Evolutionary conservation across 2,888 invertebrate species (phyloP).

Genomic region (Schizotus pectinicornis): DNA sequence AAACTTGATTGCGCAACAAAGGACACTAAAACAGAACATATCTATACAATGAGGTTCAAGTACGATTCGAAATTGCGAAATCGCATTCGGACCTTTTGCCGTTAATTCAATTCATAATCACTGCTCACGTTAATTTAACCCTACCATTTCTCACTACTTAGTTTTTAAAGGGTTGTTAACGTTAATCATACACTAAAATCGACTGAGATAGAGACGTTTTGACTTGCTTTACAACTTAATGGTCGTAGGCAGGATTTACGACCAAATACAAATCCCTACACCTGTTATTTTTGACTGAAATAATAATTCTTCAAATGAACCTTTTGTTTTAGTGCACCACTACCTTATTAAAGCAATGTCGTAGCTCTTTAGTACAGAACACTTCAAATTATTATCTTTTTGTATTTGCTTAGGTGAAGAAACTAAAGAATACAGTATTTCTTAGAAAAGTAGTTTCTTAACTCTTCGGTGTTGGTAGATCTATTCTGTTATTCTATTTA

Average conservation of each 20-base stretch:
- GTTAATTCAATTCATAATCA: constrained; percentile 3
- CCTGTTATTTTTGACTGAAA: constrained; percentile 29
- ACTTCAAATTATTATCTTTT: too few relatives aligned
- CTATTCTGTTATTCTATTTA: too few relatives aligned
- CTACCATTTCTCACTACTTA: constrained; percentile 3
- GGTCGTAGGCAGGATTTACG: constrained; percentile 41
- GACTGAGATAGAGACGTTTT: constrained; percentile 38
- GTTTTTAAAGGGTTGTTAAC: constrained; percentile 18
- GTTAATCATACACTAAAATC: constrained; percentile 36
- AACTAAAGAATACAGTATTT: too few relatives aligned
- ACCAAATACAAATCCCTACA: constrained; percentile 34
- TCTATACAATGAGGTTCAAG: constrained; percentile 27
- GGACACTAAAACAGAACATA: constrained; percentile 28
- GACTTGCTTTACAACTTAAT: constrained; percentile 38
- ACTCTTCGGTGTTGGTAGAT: too few relatives aligned
- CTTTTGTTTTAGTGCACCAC: constrained; percentile 3
- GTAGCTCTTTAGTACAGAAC: too few relatives aligned
- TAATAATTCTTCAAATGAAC: constrained; percentile 23
- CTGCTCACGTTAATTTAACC: not conserved
- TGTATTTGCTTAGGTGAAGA: too few relatives aligned
- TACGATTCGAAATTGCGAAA: constrained; percentile 29
- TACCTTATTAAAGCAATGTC: too few relatives aligned
- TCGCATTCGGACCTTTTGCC: not conserved
- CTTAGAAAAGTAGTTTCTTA: too few relatives aligned
- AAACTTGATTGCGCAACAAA: constrained; percentile 35